A percentile compares a stretch with the other conserved stretches of the same genome.
These are phyloP conservation scores for Lycocorax pyrrhopterus DNA, from an alignment of 2,113 vertebrate genomes.

Conservation along the genomic window DNA sequence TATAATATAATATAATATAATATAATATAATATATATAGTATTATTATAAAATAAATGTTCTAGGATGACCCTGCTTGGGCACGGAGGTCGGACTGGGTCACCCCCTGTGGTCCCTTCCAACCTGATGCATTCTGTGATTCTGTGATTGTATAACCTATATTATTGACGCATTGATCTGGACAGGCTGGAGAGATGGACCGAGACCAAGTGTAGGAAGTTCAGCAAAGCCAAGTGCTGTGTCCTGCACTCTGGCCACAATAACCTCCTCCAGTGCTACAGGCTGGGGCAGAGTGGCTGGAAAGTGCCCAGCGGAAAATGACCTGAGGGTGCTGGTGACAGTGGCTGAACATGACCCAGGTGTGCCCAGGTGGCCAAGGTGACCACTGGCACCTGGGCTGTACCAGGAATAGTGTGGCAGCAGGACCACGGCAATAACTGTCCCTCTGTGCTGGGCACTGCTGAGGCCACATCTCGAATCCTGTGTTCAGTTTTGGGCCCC, in stretches of 20 bases:
- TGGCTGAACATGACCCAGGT: not conserved
- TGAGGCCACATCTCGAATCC: not conserved
- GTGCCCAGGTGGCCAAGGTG: not conserved
- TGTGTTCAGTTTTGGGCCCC: fast-evolving
- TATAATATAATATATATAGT: too few relatives aligned
- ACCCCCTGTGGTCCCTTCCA: not conserved
- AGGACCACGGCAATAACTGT: not conserved
- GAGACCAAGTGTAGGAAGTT: not conserved
- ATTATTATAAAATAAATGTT: not conserved
- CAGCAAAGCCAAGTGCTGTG: fast-evolving
- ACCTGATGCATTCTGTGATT: not conserved
- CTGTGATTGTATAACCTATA: not conserved
- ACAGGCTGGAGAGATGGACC: not conserved
- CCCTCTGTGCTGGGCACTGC: not conserved
- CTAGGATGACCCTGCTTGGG: not conserved
- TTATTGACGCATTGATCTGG: not conserved
- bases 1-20: too few relatives aligned
- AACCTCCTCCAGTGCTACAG: not conserved
- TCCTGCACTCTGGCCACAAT: not conserved
- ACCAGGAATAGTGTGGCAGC: not conserved
- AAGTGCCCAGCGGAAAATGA: not conserved
- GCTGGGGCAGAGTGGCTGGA: not conserved
- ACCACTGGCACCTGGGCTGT: not conserved
- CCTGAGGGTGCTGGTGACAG: not conserved
- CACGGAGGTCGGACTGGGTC: not conserved